Conservation (phyloP, 2,888 invertebrate species). For the Erebia epiphron region DNA sequence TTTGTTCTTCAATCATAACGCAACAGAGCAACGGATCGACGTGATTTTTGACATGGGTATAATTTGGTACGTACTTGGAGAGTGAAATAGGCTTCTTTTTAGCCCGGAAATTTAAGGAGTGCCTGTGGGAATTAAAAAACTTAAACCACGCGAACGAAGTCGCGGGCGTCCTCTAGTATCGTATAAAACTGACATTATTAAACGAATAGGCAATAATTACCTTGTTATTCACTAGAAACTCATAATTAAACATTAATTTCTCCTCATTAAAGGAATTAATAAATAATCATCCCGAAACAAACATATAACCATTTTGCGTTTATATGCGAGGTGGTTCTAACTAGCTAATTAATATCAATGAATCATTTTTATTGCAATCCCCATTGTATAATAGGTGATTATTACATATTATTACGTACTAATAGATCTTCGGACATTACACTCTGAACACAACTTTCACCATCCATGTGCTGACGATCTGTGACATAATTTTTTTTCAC, state of each 20-base stretch:
- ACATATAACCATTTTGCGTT: not conserved
- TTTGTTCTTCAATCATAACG: too few species aligned
- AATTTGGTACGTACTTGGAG: too few species aligned
- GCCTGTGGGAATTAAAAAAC: too few species aligned
- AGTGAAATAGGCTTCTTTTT: too few species aligned
- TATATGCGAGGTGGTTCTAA: not conserved
- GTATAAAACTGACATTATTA: not conserved
- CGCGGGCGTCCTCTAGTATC: too few species aligned
- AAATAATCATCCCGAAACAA: not conserved
- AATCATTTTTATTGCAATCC: constrained; percentile 8
- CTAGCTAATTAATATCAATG: constrained; percentile 11
- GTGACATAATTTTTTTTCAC: constrained; percentile 38
- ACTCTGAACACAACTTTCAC: constrained; percentile 38
- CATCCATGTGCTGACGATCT: constrained; percentile 32
- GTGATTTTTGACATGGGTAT: too few species aligned
- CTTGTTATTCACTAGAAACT: not conserved
- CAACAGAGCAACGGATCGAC: too few species aligned
- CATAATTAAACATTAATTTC: not conserved
- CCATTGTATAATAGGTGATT: constrained; percentile 27
- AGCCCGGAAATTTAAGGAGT: too few species aligned
- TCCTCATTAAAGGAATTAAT: not conserved
- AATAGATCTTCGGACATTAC: constrained; percentile 32
- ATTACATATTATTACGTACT: constrained; percentile 21
- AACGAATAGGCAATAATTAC: not conserved
- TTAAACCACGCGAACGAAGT: too few species aligned